phyloP scores from a whole-genome alignment of 2,113 vertebrate species.

The Cynoglossus semilaevis region DNA sequence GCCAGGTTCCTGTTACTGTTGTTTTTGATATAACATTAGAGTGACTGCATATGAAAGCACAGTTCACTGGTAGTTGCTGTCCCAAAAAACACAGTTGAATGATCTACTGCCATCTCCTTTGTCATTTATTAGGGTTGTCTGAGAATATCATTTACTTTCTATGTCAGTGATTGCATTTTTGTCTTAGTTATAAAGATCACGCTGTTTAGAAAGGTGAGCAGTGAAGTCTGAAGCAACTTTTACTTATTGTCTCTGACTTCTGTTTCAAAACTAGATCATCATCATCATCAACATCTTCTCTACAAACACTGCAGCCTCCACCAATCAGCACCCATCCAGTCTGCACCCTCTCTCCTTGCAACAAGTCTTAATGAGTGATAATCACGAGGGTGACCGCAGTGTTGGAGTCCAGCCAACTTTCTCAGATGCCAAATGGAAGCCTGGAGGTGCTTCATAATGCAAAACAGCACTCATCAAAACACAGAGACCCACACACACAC shows the following conservation, averaged over 20 bases:
- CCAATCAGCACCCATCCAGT: slow-evolving; percentile 47
- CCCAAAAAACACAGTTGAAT: too few relatives aligned
- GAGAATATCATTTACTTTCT: too few relatives aligned
- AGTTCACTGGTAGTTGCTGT: too few relatives aligned
- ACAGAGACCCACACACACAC: slow-evolving; percentile 26
- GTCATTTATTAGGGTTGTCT: too few relatives aligned
- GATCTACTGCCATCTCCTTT: too few relatives aligned
- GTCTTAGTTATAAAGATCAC: too few relatives aligned
- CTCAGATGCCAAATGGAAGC: slow-evolving; percentile 71
- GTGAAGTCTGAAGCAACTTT: neutral
- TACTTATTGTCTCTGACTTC: slow-evolving; percentile 34
- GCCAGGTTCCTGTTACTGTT: too few relatives aligned
- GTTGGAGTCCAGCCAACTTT: slow-evolving; percentile 68
- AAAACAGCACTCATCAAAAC: slow-evolving; percentile 71
- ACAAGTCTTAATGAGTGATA: slow-evolving; percentile 68
- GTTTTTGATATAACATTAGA: too few relatives aligned
- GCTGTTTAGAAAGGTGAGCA: neutral
- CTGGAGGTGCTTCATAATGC: slow-evolving; percentile 66
- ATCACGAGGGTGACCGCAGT: slow-evolving; percentile 63
- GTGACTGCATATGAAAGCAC: too few relatives aligned
- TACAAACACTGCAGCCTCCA: slow-evolving; percentile 34
- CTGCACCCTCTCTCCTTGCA: slow-evolving; percentile 52
- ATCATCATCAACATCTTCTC: slow-evolving; percentile 38
- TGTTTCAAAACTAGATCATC: slow-evolving; percentile 51
- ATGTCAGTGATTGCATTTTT: too few relatives aligned